Conservation (phyloP, 2,113 vertebrate genomes). For the Ptychochromis oligacanthus region DNA sequence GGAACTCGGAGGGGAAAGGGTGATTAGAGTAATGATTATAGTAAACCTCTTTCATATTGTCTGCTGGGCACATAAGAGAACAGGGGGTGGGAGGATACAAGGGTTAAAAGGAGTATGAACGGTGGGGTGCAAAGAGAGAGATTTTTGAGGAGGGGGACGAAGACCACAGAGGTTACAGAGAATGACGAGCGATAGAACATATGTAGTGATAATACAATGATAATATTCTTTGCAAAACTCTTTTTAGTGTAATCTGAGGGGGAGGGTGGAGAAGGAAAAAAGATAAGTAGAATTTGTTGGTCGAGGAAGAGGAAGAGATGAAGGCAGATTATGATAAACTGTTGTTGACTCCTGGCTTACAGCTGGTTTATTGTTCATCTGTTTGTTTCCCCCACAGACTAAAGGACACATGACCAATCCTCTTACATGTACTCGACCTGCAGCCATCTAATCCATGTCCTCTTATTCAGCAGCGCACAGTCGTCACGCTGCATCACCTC, state of each 20-base stretch:
- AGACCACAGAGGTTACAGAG: not conserved
- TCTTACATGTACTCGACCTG: conserved; percentile 63
- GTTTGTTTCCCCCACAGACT: conserved; percentile 47
- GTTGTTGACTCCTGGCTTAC: conserved; percentile 53
- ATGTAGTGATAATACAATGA: not conserved
- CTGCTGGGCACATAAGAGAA: not conserved
- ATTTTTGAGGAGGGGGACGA: not conserved
- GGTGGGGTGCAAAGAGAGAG: not conserved
- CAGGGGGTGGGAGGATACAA: not conserved
- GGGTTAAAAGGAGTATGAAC: conserved; percentile 5
- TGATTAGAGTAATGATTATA: conserved; percentile 60
- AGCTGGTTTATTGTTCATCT: conserved; percentile 70
- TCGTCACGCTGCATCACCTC: not conserved
- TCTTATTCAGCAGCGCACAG: conserved; percentile 18
- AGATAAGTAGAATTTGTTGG: not conserved
- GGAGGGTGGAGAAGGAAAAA: not conserved
- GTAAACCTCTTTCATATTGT: conserved; percentile 51
- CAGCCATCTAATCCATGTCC: conserved; percentile 46
- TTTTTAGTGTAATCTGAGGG: not conserved
- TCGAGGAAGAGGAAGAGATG: conserved; percentile 23
- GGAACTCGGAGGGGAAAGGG: conserved; percentile 34
- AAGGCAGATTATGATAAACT: conserved; percentile 57
- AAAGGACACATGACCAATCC: conserved; percentile 61
- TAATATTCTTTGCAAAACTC: not conserved
- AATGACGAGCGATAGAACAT: not conserved